Evolutionary conservation across 2,888 invertebrate genomes (phyloP), one percentile per base, ranked within the genome.

Genomic region (Xanthia togata): DNA sequence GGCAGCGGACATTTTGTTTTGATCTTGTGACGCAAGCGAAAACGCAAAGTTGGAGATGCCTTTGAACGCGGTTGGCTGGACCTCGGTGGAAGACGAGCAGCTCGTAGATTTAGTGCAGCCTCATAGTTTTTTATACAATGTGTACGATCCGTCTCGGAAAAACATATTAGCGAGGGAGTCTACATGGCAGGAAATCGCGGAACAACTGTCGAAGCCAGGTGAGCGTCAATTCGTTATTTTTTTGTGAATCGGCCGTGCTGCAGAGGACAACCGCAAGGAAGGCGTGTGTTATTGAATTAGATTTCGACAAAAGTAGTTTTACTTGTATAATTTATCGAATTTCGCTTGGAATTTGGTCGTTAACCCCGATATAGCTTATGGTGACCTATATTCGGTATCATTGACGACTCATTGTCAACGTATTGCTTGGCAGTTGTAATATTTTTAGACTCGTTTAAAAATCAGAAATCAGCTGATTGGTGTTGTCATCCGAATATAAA

Each of bases 1-100:
- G 95, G 95, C 74, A 88, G 94, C 92, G 89, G 95, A 95, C 96
- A 96, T 96, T 93, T 96, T 96, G 96, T 94, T 93, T 93, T 88
- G 88, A 87, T 87, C 82, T 85, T 86, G 90, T 93, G 90, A 89
- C 86, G 89, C 87, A 89, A 86, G 86, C 85, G 80, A 87, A 88
- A 88, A 89, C 89, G 81, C 82, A 87, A 86, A 76, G 82, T 85
- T 86, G 88, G 91, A 93, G 91, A 96, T 96, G 96, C 94, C 96
- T 92, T 93, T 95, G 91, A 93, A 95, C 84, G 94, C 95, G 67
- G 87, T 93, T 88, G 96, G 95, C 76, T 96, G 96, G 96, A 91
- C 93, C 23, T 92, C 92, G 4, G 93, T 94, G 77, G 96, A 96
- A 84, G 95, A 95, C 84, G 95, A 95, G 89, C 94, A 92, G 81